phyloP scores from a whole-genome alignment of 2,113 vertebrate species.

The Setophaga coronata region DNA sequence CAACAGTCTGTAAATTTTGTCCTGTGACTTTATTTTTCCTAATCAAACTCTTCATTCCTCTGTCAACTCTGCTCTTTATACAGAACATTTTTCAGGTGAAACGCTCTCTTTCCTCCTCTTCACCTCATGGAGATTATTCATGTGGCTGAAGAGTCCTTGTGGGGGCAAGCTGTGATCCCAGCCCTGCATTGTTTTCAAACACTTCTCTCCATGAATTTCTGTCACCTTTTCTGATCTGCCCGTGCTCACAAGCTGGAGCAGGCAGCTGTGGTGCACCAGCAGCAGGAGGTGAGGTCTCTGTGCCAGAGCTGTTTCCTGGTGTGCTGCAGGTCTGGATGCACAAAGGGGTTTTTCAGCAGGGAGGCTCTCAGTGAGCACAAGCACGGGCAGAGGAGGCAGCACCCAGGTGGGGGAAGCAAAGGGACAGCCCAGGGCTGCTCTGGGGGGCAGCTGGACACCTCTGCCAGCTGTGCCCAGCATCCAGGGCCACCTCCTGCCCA shows the following conservation, averaged over 20 bases:
- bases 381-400: not conserved
- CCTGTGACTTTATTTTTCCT: not conserved
- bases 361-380: rapidly evolving
- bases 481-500: not conserved
- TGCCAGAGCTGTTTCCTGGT: not conserved
- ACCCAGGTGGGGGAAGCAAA: not conserved
- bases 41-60: not conserved
- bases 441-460: not conserved
- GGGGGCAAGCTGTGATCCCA: not conserved
- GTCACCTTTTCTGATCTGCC: not conserved
- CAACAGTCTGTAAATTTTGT: not conserved
- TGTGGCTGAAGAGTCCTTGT: not conserved
- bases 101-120: not conserved
- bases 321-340: not conserved
- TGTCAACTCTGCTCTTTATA: not conserved
- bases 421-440: not conserved
- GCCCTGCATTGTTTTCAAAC: not conserved
- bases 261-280: not conserved
- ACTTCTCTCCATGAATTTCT: not conserved
- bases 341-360: not conserved
- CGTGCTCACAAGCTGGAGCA: not conserved
- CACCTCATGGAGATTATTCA: not conserved
- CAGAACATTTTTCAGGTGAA: not conserved
- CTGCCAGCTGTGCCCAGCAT: not conserved
- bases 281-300: rapidly evolving